These are phyloP conservation scores for Liopterus haemorrhoidalis DNA, from an alignment of 2,888 invertebrate species.

Conservation along the genomic window DNA sequence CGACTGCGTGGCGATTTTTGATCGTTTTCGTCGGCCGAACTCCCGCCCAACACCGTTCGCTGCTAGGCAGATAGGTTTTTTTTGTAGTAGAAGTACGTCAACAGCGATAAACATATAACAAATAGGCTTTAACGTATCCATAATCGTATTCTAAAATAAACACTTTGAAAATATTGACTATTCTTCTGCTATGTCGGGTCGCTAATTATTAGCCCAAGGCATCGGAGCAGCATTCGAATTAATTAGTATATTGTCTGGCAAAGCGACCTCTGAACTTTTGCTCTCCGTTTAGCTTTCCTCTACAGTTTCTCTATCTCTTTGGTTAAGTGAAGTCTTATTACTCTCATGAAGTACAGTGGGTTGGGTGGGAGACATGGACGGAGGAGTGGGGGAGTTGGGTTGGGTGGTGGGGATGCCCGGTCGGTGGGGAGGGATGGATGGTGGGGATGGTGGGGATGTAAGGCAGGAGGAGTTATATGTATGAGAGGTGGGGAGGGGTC, in stretches of 20 bases:
- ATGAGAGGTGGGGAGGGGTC: no score
- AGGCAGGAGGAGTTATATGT: no score
- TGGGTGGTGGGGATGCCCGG: constrained; percentile 3
- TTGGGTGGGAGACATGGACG: constrained; percentile 28
- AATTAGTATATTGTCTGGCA: constrained; percentile 20
- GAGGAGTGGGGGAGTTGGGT: constrained; percentile 5
- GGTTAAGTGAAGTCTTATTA: constrained; percentile 44
- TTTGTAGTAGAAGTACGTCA: constrained; percentile 30
- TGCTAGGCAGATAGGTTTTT: background rate
- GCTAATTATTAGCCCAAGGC: constrained; percentile 20
- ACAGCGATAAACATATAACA: constrained; percentile 45
- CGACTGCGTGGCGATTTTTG: background rate
- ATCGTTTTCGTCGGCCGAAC: background rate
- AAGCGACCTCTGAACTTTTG: constrained; percentile 14
- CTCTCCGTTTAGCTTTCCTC: constrained; percentile 4
- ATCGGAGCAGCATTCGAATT: constrained; percentile 19
- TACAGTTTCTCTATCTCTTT: background rate
- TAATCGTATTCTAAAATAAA: constrained; percentile 24
- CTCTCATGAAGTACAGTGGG: constrained; percentile 45
- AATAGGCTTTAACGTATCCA: constrained; percentile 42
- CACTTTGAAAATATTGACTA: constrained; percentile 24
- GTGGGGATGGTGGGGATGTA: no score
- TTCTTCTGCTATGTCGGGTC: constrained; percentile 15
- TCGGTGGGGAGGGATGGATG: constrained; percentile 11
- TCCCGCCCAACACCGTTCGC: background rate